These are phyloP conservation scores for Coturnix japonica DNA, from an alignment of 2,113 vertebrate genomes.

Conservation along the genomic window DNA sequence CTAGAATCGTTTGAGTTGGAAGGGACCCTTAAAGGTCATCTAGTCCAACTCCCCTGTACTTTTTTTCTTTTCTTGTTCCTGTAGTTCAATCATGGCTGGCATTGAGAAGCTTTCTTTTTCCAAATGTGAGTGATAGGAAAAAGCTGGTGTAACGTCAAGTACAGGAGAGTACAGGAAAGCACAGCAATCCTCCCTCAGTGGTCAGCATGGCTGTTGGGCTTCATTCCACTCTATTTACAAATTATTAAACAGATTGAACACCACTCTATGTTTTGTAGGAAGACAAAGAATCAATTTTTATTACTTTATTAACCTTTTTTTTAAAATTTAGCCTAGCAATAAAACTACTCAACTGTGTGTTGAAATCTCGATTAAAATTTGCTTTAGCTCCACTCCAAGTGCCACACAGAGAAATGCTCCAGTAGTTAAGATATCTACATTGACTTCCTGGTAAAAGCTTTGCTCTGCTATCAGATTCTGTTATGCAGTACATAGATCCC, in stretches of 20 bases:
- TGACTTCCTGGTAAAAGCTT: conserved; percentile 24
- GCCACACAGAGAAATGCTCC: background rate
- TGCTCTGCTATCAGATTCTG: conserved; percentile 39
- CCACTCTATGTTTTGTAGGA: background rate
- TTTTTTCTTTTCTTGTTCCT: background rate
- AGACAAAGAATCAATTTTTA: conserved; percentile 39
- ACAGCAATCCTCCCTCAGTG: background rate
- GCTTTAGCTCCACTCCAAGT: background rate
- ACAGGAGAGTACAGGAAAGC: background rate
- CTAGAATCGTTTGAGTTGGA: background rate
- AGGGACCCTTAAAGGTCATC: too few species aligned
- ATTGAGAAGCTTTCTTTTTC: fast-evolving
- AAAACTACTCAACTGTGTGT: conserved; percentile 52
- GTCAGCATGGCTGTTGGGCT: background rate
- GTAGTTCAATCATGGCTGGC: background rate
- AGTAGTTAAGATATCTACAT: background rate
- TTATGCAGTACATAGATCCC: conserved; percentile 15
- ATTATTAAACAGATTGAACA: conserved; percentile 36
- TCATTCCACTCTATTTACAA: conserved; percentile 30
- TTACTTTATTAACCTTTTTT: conserved; percentile 45
- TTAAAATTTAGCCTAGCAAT: conserved; percentile 30
- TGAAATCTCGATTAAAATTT: conserved; percentile 52
- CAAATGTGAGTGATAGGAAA: background rate
- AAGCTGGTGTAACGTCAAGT: background rate
- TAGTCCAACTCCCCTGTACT: too few species aligned